A percentile compares a stretch with the other conserved stretches of the same genome.
Evolutionary conservation across 1,140 invertebrate genomes (phyloP).

Genomic region (Procambarus virginalis): DNA sequence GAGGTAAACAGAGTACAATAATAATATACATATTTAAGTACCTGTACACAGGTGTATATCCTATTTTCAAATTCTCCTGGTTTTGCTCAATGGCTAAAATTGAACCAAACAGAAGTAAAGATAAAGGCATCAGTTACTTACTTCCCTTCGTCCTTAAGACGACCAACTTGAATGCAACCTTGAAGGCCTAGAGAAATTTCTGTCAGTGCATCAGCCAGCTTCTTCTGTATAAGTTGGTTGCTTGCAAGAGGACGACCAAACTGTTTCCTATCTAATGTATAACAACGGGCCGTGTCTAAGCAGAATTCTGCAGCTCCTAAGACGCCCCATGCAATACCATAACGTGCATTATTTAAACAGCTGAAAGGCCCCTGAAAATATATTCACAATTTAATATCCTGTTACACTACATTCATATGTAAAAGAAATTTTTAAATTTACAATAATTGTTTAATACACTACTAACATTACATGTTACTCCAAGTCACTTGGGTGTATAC

Average conservation of each 20-base stretch:
- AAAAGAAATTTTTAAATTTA: too few species aligned
- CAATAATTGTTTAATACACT: too few species aligned
- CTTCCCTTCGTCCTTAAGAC: conserved; percentile 92
- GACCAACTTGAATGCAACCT: conserved; percentile 89
- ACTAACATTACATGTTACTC: too few species aligned
- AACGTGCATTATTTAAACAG: conserved; percentile 97
- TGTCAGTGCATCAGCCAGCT: conserved; percentile 96
- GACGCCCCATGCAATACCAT: conserved; percentile 97
- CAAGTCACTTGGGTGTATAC: too few species aligned
- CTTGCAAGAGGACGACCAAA: conserved; percentile 94
- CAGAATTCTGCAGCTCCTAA: conserved; percentile 97
- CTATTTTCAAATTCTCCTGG: too few species aligned
- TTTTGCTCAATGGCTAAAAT: too few species aligned
- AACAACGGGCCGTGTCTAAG: conserved; percentile 89
- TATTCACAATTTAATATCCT: too few species aligned
- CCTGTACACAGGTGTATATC: too few species aligned
- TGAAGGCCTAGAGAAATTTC: conserved; percentile 94
- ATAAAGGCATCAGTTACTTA: conserved; percentile 74
- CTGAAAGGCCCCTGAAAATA: conserved; percentile 88
- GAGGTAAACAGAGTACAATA: too few species aligned
- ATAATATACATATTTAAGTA: too few species aligned
- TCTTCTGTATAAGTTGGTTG: conserved; percentile 98
- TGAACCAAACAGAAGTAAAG: neutral
- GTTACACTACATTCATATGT: too few species aligned
- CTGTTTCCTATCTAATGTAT: conserved; percentile 90